phyloP scores from a whole-genome alignment of 2,113 vertebrate genomes.

The Silurus meridionalis region DNA sequence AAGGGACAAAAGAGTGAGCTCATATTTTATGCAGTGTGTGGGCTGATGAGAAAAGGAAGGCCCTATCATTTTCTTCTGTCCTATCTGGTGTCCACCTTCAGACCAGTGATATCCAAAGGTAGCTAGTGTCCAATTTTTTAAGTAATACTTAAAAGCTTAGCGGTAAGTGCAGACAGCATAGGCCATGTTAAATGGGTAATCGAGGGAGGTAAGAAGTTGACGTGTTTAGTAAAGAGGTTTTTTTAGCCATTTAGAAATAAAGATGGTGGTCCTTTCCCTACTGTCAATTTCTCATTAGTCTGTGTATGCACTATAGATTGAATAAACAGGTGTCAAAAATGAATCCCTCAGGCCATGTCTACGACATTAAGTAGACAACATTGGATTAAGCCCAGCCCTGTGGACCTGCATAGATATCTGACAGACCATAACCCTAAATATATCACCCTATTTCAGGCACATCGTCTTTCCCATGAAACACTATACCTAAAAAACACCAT shows the following conservation, averaged over 20 bases:
- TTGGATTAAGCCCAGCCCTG: conserved; percentile 47
- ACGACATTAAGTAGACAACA: conserved; percentile 39
- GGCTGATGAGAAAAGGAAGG: conserved; percentile 41
- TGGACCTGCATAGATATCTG: conserved; percentile 48
- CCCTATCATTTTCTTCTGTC: conserved; percentile 33
- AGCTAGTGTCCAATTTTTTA: conserved; percentile 24
- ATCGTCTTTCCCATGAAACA: conserved; percentile 59
- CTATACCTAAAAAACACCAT: conserved; percentile 64
- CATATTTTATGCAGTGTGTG: conserved; percentile 68
- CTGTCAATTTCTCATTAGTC: not conserved
- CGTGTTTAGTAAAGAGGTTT: not conserved
- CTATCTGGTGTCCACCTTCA: conserved; percentile 41
- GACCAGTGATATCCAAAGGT: conserved; percentile 7
- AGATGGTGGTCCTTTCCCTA: not conserved
- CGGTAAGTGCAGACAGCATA: not conserved
- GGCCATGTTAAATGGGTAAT: not conserved
- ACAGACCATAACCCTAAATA: conserved; percentile 63
- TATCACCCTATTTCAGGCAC: conserved; percentile 65
- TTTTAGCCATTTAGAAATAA: not conserved
- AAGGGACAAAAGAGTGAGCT: conserved; percentile 50
- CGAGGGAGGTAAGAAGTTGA: not conserved
- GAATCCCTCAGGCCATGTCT: conserved; percentile 33
- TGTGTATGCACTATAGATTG: not conserved
- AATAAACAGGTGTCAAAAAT: conserved; percentile 8
- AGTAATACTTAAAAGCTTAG: not conserved